Evolutionary conservation across 1,140 invertebrate species (phyloP), one percentile per base, ranked within the genome.

Genomic region (Xylocopa sonorina): DNA sequence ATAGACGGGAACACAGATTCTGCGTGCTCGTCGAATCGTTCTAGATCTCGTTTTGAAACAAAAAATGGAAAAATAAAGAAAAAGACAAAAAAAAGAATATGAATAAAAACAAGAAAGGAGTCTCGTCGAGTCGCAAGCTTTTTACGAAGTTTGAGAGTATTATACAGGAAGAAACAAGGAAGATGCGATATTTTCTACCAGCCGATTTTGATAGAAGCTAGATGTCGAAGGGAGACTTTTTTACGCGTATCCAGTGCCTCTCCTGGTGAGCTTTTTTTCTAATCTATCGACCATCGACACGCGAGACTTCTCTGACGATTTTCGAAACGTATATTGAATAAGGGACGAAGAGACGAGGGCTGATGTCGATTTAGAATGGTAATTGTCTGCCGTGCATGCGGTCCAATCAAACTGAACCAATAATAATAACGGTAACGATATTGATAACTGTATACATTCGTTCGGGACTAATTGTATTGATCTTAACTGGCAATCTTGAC

Each of bases 351-450:
- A n/a, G 21, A 63, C 16, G 57, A 53, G 38, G 16, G 64, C 77
- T 58, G 58, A 82, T 58, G 46, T 75, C 78, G 78, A 82, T 74
- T 75, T 68, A 68, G 24, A 43, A 43, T 21, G 34, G 24, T 43
- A 43, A 43, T 71, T 29, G 34, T 27, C 43, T 58, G 64, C 71
- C 67, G 77, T 73, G 50, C 51, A 69, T 46, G 83, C 83, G 83
- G 69, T 76, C 77, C 74, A 86, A 85, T 86, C 81, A 86, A 86
- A 85, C 77, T 72, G 69, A 78, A 86, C 85, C 84, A 86, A 86
- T 86, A 86, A 82, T 67, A 60, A 18, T 18, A 34, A 67, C 66
- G 82, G 53, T 86, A 85, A 75, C 58, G 58, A 85, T 77, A 73
- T 85, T 68, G 66, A 80, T 69, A 77, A 69, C 53, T 10, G 41